A percentile compares a stretch with the other conserved stretches of the same genome.
phyloP scores from a whole-genome alignment of 2,888 invertebrate genomes.

The Pyrrhia umbra region DNA sequence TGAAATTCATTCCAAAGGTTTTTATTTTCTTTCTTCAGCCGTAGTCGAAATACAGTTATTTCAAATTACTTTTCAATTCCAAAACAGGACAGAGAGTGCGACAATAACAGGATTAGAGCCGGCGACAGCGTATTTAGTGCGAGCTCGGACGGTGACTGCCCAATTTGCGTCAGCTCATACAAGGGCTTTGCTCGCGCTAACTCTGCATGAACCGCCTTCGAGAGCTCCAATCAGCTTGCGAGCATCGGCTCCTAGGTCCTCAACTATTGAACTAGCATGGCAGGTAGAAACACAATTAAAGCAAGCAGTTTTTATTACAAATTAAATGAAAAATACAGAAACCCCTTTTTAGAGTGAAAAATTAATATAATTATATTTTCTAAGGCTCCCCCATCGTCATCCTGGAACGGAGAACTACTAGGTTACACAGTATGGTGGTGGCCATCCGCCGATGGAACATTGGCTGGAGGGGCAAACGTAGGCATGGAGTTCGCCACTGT shows the following conservation, averaged over 20 bases:
- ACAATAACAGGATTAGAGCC: slow-evolving; percentile 86
- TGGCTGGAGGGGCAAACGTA: slow-evolving; percentile 80
- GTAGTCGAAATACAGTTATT: background rate
- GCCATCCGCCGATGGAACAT: slow-evolving; percentile 83
- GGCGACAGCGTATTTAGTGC: slow-evolving; percentile 84
- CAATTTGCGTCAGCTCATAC: slow-evolving; percentile 87
- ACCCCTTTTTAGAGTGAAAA: too few species aligned
- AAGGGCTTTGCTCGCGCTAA: slow-evolving; percentile 82
- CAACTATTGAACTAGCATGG: slow-evolving; percentile 85
- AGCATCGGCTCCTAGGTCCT: slow-evolving; percentile 81
- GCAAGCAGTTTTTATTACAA: background rate
- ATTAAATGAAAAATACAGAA: background rate
- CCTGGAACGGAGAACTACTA: slow-evolving; percentile 94
- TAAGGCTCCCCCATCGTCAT: slow-evolving; percentile 92
- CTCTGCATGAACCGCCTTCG: slow-evolving; percentile 85
- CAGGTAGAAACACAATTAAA: slow-evolving; percentile 71
- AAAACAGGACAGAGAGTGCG: slow-evolving; percentile 79
- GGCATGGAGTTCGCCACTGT: slow-evolving; percentile 92
- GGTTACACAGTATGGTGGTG: slow-evolving; percentile 94
- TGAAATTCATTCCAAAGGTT: background rate
- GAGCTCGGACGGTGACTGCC: slow-evolving; percentile 84
- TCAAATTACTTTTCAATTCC: background rate
- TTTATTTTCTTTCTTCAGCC: background rate
- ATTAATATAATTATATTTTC: background rate
- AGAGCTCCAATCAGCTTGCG: slow-evolving; percentile 81